Evolutionary conservation across 2,888 invertebrate species (phyloP), one percentile per base, ranked within the genome.

Genomic region (Noctua comes): DNA sequence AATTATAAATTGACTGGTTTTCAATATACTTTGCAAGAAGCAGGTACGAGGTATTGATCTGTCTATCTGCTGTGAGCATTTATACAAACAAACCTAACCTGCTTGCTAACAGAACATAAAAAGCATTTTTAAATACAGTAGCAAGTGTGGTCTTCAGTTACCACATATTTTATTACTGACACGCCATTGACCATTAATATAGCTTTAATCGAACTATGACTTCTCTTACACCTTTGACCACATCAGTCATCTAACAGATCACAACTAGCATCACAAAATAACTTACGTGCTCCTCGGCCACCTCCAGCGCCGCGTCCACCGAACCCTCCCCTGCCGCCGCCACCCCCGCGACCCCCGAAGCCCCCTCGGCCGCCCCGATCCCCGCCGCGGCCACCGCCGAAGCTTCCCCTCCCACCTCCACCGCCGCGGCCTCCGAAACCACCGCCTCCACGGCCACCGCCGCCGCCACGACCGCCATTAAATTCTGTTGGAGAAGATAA

Each of bases 261-360:
- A 0, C 36, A 36, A 16, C 2, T 10, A 16, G 43, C 13, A 43
- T 13, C 3, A 43, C 8, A 68, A 76, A 7, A 66, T 27, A 48
- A 27, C 83, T 83, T 62, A 79, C 76, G 73, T 64, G 78, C 88
- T 90, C 91, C 81, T 94, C 96, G 83, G 1, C 97, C 92, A 1
- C 95, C 94, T 1, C 95, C 83, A 1, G 88, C 97, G 0, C 97
- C 97, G 0, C 97, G 92, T 0, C 97, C 96, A 0, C 95, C 95
- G 51, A 95, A 95, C 0, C 95, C 95, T 3, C 95, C 82, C 0
- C 95, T 92, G 0, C 94, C 94, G 0, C 95, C 84, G 18, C 95
- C 94, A 0, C 94, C 83, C 0, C 82, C 82, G 5, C 95, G 94
- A 0, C 94, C 83, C 0, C 94, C 93, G 0, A 94, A 92, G 7